These are phyloP conservation scores for Bibio marci DNA, from an alignment of 2,888 invertebrate genomes.

Conservation along the genomic window DNA sequence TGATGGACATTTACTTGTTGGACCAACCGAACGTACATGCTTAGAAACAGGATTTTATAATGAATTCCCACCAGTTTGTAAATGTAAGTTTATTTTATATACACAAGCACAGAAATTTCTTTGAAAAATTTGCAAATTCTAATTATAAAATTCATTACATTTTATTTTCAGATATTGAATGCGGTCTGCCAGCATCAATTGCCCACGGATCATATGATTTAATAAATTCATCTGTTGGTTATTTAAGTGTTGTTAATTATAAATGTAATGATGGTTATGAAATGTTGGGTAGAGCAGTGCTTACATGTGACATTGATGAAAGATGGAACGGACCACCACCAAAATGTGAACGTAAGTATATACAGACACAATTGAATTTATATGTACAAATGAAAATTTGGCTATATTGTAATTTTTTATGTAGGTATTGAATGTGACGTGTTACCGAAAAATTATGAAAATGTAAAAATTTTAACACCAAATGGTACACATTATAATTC, in stretches of 20 bases:
- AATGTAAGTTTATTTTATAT: constrained; percentile 44
- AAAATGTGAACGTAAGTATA: constrained; percentile 54
- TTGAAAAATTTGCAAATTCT: not conserved
- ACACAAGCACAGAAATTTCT: not conserved
- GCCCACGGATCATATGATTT: constrained; percentile 63
- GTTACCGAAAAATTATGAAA: constrained; percentile 45
- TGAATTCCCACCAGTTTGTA: constrained; percentile 84
- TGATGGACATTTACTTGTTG: constrained; percentile 71
- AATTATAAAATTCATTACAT: constrained; percentile 5
- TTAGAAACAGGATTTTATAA: constrained; percentile 85
- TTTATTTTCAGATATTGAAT: constrained; percentile 54
- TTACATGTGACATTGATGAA: constrained; percentile 83
- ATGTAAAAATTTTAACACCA: constrained; percentile 26
- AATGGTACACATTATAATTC: constrained; percentile 53
- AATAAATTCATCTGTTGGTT: constrained; percentile 73
- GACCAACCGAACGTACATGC: constrained; percentile 67
- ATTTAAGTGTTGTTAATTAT: constrained; percentile 72
- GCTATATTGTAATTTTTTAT: too few species aligned
- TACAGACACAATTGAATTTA: not conserved
- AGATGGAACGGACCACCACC: constrained; percentile 90
- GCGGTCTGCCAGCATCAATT: constrained; percentile 77
- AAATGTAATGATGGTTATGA: constrained; percentile 67
- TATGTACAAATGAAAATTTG: not conserved
- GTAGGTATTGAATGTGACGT: constrained; percentile 56
- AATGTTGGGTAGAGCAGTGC: constrained; percentile 64